Evolutionary conservation across 2,113 vertebrate species (phyloP).

Genomic region (Ceyx cyanopectus): DNA sequence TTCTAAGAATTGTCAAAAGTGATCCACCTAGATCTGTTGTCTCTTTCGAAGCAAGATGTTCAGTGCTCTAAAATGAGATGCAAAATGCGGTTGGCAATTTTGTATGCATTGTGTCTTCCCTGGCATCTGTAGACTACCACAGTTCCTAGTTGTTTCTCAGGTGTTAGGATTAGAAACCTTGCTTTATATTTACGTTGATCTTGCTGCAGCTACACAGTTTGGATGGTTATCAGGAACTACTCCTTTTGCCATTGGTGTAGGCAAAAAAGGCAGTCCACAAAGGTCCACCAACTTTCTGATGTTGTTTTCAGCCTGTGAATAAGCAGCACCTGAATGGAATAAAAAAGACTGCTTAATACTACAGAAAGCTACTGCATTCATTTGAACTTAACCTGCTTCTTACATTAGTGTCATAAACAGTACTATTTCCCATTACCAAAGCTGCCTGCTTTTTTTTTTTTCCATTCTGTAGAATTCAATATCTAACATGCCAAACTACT

Average conservation of each 20-base stretch:
- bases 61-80: neutral
- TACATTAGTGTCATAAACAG: neutral
- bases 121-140: neutral
- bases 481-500: neutral
- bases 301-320: constrained; percentile 85
- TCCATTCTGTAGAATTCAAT: neutral
- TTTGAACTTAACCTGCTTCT: neutral
- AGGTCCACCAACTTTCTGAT: constrained; percentile 85
- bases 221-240: constrained; percentile 92
- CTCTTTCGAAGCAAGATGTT: neutral
- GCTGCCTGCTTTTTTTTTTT: neutral
- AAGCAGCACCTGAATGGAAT: constrained; percentile 88
- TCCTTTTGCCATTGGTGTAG: constrained; percentile 98
- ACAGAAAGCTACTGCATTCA: neutral
- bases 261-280: constrained; percentile 89
- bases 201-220: constrained; percentile 91
- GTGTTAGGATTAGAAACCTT: neutral
- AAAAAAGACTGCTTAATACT: constrained; percentile 8
- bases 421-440: neutral
- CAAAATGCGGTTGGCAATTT: neutral
- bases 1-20: neutral
- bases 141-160: neutral
- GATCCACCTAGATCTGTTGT: neutral
- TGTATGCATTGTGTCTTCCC: neutral
- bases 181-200: constrained; percentile 84